Percentiles rank a stretch among this genome's conserved stretches.
Conservation (phyloP, 2,797 vertebrate genomes). For the Poeciliopsis presidionis region DNA sequence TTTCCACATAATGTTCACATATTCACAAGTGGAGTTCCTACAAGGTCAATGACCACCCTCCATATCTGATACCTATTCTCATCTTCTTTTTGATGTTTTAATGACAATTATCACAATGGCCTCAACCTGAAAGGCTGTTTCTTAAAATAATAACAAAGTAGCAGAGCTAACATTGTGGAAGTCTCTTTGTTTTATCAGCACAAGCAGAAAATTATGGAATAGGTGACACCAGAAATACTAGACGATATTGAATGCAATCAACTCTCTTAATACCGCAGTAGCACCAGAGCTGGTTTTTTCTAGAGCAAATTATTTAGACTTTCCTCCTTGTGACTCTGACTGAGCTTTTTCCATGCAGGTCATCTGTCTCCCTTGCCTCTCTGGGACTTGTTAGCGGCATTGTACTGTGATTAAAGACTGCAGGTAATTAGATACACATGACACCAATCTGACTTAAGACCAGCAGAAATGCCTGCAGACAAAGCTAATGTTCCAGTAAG, state of each 20-base stretch:
- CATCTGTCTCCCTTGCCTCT: slow-evolving; percentile 38
- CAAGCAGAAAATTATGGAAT: neutral
- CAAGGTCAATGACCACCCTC: neutral
- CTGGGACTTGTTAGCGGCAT: slow-evolving; percentile 57
- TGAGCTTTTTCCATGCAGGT: slow-evolving; percentile 8
- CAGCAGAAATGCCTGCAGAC: slow-evolving; percentile 14
- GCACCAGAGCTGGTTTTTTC: neutral
- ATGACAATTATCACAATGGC: neutral
- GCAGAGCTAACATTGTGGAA: neutral
- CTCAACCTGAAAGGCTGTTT: neutral
- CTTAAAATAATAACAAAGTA: neutral
- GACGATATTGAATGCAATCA: too few relatives aligned
- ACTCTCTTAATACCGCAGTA: too few relatives aligned
- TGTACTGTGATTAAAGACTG: slow-evolving; percentile 66
- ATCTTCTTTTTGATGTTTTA: neutral
- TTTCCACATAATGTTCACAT: neutral
- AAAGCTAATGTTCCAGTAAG: neutral
- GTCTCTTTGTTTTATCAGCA: neutral
- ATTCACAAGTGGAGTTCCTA: neutral
- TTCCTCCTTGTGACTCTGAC: slow-evolving; percentile 5
- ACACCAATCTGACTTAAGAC: slow-evolving; percentile 60
- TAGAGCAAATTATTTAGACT: neutral
- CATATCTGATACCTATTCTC: neutral
- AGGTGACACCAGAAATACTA: too few relatives aligned
- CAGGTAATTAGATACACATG: slow-evolving; percentile 71